Conservation (phyloP, 2,113 vertebrate genomes). For the Calidris pygmaea region DNA sequence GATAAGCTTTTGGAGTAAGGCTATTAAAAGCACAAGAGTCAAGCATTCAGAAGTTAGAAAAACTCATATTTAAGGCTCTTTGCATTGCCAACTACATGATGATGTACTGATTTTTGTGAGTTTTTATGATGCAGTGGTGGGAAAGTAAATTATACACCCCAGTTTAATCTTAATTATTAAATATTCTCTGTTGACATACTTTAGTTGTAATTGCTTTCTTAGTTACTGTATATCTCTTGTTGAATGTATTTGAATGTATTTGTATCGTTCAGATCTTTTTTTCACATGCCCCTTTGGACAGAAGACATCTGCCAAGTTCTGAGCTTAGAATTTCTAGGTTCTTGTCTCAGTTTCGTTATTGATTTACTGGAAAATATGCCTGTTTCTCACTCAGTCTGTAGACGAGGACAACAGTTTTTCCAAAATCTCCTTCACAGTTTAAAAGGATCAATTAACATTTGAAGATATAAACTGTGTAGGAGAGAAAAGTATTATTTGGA, state of each 20-base stretch:
- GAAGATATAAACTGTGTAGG: not conserved
- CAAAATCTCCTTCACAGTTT: not conserved
- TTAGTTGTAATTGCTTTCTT: not conserved
- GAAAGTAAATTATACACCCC: not conserved
- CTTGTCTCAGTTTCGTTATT: not conserved
- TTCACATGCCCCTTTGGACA: not conserved
- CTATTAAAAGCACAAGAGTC: not conserved
- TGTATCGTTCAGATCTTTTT: not conserved
- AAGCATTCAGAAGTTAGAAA: not conserved
- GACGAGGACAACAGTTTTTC: not conserved
- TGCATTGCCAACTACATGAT: not conserved
- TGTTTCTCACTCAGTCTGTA: not conserved
- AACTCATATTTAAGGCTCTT: not conserved
- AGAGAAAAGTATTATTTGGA: slow-evolving; percentile 9
- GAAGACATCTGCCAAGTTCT: not conserved
- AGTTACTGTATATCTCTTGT: not conserved
- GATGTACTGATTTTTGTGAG: not conserved
- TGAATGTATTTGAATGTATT: not conserved
- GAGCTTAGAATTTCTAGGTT: not conserved
- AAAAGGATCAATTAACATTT: slow-evolving; percentile 6
- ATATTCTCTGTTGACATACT: not conserved
- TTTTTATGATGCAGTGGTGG: not conserved
- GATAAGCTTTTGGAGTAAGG: not conserved
- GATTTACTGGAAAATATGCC: not conserved
- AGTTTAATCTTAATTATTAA: not conserved